Base-by-base conservation (phyloP, 2,797 vertebrate genomes). In the Lepus townsendii region DNA sequence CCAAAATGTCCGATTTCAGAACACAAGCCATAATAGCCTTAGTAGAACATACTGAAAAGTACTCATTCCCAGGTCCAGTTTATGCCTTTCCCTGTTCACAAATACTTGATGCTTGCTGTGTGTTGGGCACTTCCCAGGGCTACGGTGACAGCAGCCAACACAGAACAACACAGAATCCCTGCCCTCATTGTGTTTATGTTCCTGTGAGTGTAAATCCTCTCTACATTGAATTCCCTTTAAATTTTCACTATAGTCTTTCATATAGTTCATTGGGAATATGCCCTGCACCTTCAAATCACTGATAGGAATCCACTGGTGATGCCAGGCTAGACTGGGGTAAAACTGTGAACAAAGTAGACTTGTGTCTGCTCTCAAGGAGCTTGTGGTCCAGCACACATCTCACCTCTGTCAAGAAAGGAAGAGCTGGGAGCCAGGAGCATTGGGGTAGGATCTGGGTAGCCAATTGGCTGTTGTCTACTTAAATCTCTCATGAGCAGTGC, bases 101-200 rank as follows among this genome's bases (percentile, higher is more conserved):
- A 65, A 17, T n/a, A 32, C 60, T 84, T 90, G 52, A 30, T 79
- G 20, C 13, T 63, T 76, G 68, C 72, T 92, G 20, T 26, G 16
- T 42, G 2, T 57, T 16, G 32, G 20, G 24, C 27, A 66, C 47
- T 83, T 90, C 84, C 63, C 82, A 65, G 26, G 13, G 27, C 35
- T 83, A 27, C 88, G 32, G 5, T 88, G 38, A 65, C 35, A 83
- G n/a, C 24, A 90, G 71, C 50, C 77, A 85, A 20, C 30, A 62
- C 17, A 80, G 54, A 57, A 84, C 65, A 89, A 32, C 54, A 92
- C 10, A 91, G 80, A 89, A 54, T 72, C 69, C 30, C 35, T 87
- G 76, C 63, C 87, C 26, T 87, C 57, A 8, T 4, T 65, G 63
- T 30, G 26, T 68, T 77, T 96, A 69, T 82, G 71, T 92, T 85